Conservation (phyloP, 1,140 invertebrate genomes). For the Lasioglossum albipes region DNA sequence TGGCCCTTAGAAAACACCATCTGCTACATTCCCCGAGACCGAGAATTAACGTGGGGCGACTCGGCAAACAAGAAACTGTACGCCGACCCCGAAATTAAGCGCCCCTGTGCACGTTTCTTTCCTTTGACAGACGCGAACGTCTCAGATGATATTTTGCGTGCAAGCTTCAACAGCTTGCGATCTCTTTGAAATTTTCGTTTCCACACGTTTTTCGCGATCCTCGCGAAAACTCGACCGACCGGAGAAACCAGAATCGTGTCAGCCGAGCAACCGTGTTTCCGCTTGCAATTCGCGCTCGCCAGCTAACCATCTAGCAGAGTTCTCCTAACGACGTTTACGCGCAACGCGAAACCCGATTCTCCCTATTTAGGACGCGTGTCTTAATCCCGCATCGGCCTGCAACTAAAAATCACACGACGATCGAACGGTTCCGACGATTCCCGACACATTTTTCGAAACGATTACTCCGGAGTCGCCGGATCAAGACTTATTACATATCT, state of each 20-base stretch:
- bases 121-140: not conserved
- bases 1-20: constrained; percentile 49
- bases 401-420: constrained; percentile 1
- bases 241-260: not conserved
- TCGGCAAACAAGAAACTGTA: constrained; percentile 57
- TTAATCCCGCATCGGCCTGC: not conserved
- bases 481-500: no score
- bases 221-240: not conserved
- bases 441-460: constrained; percentile 26
- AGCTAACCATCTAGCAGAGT: constrained; percentile 53
- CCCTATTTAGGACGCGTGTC: constrained; percentile 52
- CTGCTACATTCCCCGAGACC: constrained; percentile 48
- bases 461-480: not conserved
- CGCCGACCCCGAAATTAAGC: constrained; percentile 42
- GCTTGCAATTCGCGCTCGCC: constrained; percentile 41
- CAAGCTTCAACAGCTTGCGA: no score
- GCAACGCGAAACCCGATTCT: constrained; percentile 37
- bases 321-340: constrained; percentile 53
- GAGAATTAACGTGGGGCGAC: constrained; percentile 49
- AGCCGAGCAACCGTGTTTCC: constrained; percentile 26
- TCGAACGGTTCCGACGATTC: no score
- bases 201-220: not conserved
- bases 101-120: not conserved
- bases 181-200: not conserved
- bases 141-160: not conserved